phyloP scores from a whole-genome alignment of 2,888 invertebrate genomes.

The Agrotis ipsilon region DNA sequence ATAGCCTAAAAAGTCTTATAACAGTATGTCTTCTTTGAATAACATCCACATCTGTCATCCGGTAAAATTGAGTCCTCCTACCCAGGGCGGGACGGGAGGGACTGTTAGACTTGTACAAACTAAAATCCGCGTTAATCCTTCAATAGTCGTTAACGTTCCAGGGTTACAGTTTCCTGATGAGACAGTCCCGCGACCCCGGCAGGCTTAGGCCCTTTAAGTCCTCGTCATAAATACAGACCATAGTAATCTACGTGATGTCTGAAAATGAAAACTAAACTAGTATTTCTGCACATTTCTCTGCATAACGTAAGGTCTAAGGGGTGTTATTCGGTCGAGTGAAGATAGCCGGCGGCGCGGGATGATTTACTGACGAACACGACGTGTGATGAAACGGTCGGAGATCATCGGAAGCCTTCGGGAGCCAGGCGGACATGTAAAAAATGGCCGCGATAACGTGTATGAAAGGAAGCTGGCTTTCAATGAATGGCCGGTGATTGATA shows the following conservation, averaged over 20 bases:
- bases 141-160: too few species aligned
- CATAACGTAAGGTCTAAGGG: conserved; percentile 42
- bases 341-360: conserved; percentile 65
- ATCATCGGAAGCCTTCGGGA: conserved; percentile 56
- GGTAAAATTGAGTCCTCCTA: not conserved
- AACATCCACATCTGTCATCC: not conserved
- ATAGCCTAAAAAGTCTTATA: too few species aligned
- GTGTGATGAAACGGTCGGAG: conserved; percentile 63
- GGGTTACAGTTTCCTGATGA: too few species aligned
- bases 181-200: too few species aligned
- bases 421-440: conserved; percentile 57
- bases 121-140: too few species aligned
- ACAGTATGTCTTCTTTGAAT: too few species aligned
- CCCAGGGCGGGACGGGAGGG: too few species aligned
- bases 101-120: too few species aligned
- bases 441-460: conserved; percentile 59
- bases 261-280: not conserved
- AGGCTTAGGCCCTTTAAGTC: too few species aligned
- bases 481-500: conserved; percentile 56
- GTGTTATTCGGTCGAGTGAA: conserved; percentile 63
- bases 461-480: conserved; percentile 48
- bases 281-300: conserved; percentile 34
- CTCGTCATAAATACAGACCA: too few species aligned
- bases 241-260: not conserved
- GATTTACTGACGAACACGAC: conserved; percentile 67